Evolutionary conservation across 2,888 invertebrate species (phyloP).

Genomic region (Phlogophora meticulosa): DNA sequence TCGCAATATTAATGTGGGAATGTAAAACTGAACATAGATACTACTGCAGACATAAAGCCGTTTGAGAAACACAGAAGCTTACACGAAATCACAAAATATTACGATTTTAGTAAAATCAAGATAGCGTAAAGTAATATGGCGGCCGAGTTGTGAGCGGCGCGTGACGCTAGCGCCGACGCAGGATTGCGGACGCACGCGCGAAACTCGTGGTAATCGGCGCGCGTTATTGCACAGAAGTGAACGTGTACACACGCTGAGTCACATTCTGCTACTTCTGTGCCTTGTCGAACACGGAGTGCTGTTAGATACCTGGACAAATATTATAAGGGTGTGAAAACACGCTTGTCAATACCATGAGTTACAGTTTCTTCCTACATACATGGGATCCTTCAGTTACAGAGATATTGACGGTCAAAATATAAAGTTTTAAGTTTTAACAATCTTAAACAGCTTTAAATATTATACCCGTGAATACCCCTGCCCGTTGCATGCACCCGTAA

Average conservation of each 20-base stretch:
- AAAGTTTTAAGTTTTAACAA: no score
- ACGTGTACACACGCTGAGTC: slow-evolving; percentile 94
- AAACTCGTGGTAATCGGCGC: slow-evolving; percentile 95
- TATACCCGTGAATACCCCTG: no score
- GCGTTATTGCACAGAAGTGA: slow-evolving; percentile 97
- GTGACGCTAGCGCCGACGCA: slow-evolving; percentile 94
- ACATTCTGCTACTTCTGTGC: slow-evolving; percentile 90
- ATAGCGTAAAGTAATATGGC: slow-evolving; percentile 87
- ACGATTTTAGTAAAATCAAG: slow-evolving; percentile 81
- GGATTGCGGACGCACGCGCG: slow-evolving; percentile 95
- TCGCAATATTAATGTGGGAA: slow-evolving; percentile 12
- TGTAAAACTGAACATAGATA: slow-evolving; percentile 36
- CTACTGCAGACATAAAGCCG: slow-evolving; percentile 45
- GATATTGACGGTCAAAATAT: no score
- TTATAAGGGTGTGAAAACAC: not conserved
- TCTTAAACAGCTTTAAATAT: no score
- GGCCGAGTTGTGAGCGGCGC: slow-evolving; percentile 85
- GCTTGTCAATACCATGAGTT: no score
- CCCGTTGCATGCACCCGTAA: no score
- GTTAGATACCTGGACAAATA: slow-evolving; percentile 92
- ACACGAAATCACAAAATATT: slow-evolving; percentile 54
- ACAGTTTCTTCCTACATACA: no score
- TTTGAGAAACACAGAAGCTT: slow-evolving; percentile 50
- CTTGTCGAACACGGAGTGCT: slow-evolving; percentile 94
- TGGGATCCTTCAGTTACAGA: no score